These are phyloP conservation scores for Hylia prasina DNA, from an alignment of 2,113 vertebrate genomes.

Conservation along the genomic window DNA sequence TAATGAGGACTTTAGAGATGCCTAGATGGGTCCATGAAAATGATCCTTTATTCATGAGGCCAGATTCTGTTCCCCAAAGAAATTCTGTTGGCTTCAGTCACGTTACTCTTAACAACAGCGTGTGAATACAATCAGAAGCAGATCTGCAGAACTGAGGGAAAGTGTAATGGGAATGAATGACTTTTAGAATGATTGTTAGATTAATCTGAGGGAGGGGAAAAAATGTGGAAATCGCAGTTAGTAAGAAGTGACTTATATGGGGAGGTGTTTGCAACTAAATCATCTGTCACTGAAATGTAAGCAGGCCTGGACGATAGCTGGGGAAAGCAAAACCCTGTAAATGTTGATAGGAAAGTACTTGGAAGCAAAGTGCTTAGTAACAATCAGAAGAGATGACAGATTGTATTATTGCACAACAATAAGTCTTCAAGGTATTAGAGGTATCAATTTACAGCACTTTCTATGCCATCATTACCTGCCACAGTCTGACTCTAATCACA, in stretches of 20 bases:
- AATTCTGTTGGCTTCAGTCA: not conserved
- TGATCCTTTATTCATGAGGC: not conserved
- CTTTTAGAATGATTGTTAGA: not conserved
- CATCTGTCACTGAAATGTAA: not conserved
- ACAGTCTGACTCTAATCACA: slow-evolving; percentile 37
- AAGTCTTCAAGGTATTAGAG: slow-evolving; percentile 51
- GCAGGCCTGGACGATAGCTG: not conserved
- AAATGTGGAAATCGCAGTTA: not conserved
- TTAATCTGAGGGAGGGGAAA: not conserved
- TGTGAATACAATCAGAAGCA: not conserved
- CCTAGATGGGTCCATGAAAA: not conserved
- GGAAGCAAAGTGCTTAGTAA: slow-evolving; percentile 53
- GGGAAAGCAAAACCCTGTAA: not conserved
- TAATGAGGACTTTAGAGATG: not conserved
- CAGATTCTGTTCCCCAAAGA: not conserved
- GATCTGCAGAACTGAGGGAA: not conserved
- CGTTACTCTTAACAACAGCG: not conserved
- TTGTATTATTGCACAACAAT: slow-evolving; percentile 60
- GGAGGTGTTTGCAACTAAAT: not conserved
- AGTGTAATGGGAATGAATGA: not conserved
- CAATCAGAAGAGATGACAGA: slow-evolving; percentile 61
- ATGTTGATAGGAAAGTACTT: slow-evolving; percentile 45
- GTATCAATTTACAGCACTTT: slow-evolving; percentile 26
- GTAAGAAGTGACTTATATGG: not conserved
- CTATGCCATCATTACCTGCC: slow-evolving; percentile 47